Conservation (phyloP, 2,888 invertebrate genomes). For the Caenorhabditis sp. region DNA sequence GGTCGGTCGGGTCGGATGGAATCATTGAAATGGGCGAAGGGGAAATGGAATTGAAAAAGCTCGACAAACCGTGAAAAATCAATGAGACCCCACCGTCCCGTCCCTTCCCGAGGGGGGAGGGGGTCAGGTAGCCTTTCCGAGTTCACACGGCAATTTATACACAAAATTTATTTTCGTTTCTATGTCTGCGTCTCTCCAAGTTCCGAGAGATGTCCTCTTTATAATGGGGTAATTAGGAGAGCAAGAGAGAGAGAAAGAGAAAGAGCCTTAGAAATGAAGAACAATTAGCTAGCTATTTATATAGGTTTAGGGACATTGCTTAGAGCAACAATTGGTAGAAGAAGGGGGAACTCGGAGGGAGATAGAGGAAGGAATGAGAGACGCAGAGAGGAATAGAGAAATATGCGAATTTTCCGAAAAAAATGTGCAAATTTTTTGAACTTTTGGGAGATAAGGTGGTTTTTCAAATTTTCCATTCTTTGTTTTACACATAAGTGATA, state of each 20-base stretch:
- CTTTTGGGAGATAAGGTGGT: too few relatives aligned
- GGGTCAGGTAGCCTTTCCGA: neutral
- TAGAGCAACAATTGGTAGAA: neutral
- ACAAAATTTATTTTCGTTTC: neutral
- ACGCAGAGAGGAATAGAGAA: neutral
- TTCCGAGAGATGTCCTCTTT: too few relatives aligned
- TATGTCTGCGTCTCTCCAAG: slow-evolving; percentile 3
- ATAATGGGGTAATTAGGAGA: neutral
- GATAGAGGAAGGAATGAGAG: neutral
- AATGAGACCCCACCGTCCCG: slow-evolving; percentile 10
- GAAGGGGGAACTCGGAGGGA: neutral
- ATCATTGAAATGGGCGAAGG: slow-evolving; percentile 25
- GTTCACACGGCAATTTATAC: neutral
- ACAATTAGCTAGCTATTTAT: too few relatives aligned
- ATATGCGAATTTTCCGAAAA: neutral
- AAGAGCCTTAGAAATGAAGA: too few relatives aligned
- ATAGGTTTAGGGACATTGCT: too few relatives aligned
- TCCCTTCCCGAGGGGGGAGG: neutral
- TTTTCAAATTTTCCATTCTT: too few relatives aligned
- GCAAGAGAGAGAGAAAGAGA: neutral
- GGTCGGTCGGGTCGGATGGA: slow-evolving; percentile 9
- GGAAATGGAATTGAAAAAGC: slow-evolving; percentile 57
- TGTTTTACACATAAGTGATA: too few relatives aligned
- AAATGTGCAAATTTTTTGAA: neutral
- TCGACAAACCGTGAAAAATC: slow-evolving; percentile 56